Conservation (phyloP, 2,113 vertebrate species). For the Hydropotes inermis region DNA sequence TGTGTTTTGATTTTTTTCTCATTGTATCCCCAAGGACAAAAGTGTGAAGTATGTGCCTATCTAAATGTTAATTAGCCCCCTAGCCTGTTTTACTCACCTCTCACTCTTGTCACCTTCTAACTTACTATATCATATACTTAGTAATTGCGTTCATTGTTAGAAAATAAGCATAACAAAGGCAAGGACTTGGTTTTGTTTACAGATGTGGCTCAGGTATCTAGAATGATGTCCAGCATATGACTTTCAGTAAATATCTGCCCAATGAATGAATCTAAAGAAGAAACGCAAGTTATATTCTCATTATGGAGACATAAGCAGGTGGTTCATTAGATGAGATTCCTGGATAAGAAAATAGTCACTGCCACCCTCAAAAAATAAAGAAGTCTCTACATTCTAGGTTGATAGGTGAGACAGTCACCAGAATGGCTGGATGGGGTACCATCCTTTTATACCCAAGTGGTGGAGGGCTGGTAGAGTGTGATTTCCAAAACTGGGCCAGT, state of each 20-base stretch:
- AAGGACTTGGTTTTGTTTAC: neutral
- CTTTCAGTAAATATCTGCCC: neutral
- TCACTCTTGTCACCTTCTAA: neutral
- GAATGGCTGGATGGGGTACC: neutral
- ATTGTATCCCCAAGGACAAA: neutral
- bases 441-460: fast-evolving
- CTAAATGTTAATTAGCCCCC: neutral
- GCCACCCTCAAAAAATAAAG: neutral
- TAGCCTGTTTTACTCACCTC: neutral
- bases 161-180: neutral
- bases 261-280: neutral
- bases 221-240: neutral
- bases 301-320: neutral
- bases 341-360: neutral
- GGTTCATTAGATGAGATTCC: neutral
- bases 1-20: neutral
- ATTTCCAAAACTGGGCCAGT: neutral
- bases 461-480: neutral
- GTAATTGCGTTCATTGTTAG: neutral
- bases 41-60: neutral
- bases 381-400: neutral
- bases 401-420: neutral
- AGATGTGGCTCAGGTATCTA: neutral
- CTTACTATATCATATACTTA: neutral
- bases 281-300: neutral